phyloP scores from a whole-genome alignment of 2,888 invertebrate genomes.

The Seira sanloemensis region DNA sequence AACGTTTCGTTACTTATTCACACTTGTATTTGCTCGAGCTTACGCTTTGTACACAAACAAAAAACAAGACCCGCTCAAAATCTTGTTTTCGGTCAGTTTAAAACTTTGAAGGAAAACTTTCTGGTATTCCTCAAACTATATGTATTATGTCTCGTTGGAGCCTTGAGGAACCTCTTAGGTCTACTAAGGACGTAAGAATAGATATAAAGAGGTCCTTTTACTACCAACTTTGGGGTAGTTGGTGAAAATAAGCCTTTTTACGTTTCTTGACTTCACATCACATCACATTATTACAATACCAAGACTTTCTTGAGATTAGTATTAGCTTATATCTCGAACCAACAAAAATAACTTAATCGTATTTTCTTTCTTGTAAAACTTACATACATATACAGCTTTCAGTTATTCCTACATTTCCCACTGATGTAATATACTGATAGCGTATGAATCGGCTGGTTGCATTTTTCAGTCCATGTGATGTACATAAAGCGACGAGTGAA shows the following conservation, averaged over 20 bases:
- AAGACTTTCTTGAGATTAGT: slow-evolving; percentile 2
- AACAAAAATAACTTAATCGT: neutral
- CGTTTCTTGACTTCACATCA: slow-evolving; percentile 11
- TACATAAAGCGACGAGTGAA: slow-evolving; percentile 33
- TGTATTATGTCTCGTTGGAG: neutral
- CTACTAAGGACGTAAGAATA: neutral
- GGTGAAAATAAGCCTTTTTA: slow-evolving; percentile 16
- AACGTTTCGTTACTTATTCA: slow-evolving; percentile 32
- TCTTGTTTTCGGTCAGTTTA: slow-evolving; percentile 30
- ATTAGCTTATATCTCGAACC: neutral
- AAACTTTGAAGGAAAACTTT: slow-evolving; percentile 26
- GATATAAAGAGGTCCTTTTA: slow-evolving; percentile 16
- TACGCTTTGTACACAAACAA: neutral
- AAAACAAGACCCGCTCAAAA: slow-evolving; percentile 16
- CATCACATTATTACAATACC: slow-evolving; percentile 14
- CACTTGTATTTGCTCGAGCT: slow-evolving; percentile 10
- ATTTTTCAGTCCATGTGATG: neutral
- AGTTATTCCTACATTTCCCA: neutral
- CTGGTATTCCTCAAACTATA: neutral
- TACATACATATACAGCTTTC: neutral
- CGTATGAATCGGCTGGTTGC: neutral
- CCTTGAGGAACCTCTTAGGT: neutral
- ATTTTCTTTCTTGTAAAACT: neutral
- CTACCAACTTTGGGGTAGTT: neutral
- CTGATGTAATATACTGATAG: neutral